A percentile compares a stretch with the other conserved stretches of the same genome.
phyloP scores from a whole-genome alignment of 1,140 invertebrate species.

The Homarus americanus region DNA sequence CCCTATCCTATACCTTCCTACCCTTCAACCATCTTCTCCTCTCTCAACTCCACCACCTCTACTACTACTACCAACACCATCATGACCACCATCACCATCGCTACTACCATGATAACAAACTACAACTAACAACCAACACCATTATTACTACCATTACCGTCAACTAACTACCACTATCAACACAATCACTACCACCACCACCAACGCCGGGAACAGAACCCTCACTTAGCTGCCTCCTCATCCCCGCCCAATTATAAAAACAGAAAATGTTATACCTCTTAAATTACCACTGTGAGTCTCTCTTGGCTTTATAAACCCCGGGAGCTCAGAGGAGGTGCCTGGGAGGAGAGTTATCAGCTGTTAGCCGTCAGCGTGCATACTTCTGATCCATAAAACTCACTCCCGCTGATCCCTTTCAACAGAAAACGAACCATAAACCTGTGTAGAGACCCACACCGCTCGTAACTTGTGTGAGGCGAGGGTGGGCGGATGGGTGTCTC shows the following conservation, averaged over 20 bases:
- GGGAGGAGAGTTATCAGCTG: constrained; percentile 9
- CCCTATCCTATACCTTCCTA: not conserved
- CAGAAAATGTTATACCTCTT: not conserved
- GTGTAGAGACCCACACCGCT: not conserved
- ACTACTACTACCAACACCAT: not conserved
- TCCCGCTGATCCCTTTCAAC: not conserved
- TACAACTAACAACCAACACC: not conserved
- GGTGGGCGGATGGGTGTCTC: not conserved
- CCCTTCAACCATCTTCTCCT: not conserved
- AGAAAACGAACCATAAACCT: constrained; percentile 3
- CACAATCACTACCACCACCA: no score
- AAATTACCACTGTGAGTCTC: not conserved
- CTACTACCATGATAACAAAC: not conserved
- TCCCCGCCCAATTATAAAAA: not conserved
- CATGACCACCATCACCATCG: not conserved
- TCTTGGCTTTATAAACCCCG: not conserved
- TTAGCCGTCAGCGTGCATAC: not conserved
- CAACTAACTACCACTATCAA: no score
- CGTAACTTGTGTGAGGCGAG: not conserved
- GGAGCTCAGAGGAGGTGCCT: not conserved
- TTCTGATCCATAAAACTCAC: constrained; percentile 20
- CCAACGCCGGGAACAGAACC: not conserved
- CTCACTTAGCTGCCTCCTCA: not conserved
- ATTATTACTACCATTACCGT: not conserved
- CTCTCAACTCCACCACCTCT: not conserved